Base-by-base conservation (phyloP, 2,888 invertebrate species). In the Cryptus armator region DNA sequence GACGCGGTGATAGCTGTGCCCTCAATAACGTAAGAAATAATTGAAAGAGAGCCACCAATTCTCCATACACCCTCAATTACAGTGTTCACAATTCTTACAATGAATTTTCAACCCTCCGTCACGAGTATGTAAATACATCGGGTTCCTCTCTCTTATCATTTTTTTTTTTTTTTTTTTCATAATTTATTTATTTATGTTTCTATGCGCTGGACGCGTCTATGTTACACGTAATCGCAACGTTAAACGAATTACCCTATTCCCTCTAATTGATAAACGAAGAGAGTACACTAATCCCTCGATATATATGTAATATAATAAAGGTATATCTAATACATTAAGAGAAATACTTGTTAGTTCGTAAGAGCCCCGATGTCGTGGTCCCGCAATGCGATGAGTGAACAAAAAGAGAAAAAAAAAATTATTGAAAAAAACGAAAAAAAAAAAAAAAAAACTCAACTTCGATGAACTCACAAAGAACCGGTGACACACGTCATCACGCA, bases 141-240 rank as follows among this genome's bases (percentile, higher is more conserved):
- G 32, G 89, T 89, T 91, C 89, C 81, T 71, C 43, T 72, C 24
- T 44, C 67, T 32, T n/a, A 64, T 67, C 24, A 46, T 78, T 43
- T 75, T 78, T 72, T 72, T 76, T 75, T 78, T 72, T 72, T 75
- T 82, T 67, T 80, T 51, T 71, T 82, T 62, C 66, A 90, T 92
- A 82, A 92, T 91, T 92, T 91, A 92, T 92, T 92, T 92, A 92
- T 91, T 92, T 91, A 91, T 91, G 91, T 92, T 91, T 91, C 89
- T 89, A 91, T 91, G 92, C 93, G 93, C 93, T 93, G 93, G 93
- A 92, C 93, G 93, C 92, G 91, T 91, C 87, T 88, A 90, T 90
- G 89, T 90, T 91, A 90, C 90, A 84, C 85, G 75, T 85, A 77
- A 85, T 90, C 89, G 90, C 89, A 90, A 88, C 85, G 89, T 88